Base-by-base conservation (phyloP, 2,797 vertebrate genomes). In the Enteromius unitaeniatus region DNA sequence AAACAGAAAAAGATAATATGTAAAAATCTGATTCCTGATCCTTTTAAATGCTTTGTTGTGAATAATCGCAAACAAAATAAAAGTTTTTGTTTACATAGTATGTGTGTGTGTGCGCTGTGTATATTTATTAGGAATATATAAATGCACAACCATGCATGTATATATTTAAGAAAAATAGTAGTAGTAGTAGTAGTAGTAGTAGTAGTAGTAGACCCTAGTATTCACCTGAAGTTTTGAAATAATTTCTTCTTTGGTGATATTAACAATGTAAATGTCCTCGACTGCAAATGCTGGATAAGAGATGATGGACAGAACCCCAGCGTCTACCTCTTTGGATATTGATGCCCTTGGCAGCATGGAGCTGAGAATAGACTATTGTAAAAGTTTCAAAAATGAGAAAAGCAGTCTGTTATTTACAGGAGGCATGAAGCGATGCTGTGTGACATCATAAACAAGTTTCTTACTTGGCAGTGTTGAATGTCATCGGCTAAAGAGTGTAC, bases 301-400 rank as follows among this genome's bases (percentile, higher is more conserved):
- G 92, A 99, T 95, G 92, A 99, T 96, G 72, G 97, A 96, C 65
- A 99, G 94, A 28, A 99, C 94, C 0, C 98, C 97, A 40, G 98
- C 97, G 1, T 99, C 98, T 67, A 99, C 96, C 81, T 99, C 98
- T 91, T 99, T 99, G 47, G 98, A 99, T 0, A 96, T 95, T 79
- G 98, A 99, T 0, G 98, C 98, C 88, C 97, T 93, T 5, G 98
- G 98, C n/a, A 99, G 93, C 95, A 99, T 98, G 0, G 98, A 99
- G 55, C 96, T 97, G 37, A 99, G 95, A 90, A 99, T 99, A 75
- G 97, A 99, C 98, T 99, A 31, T 31, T 11, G 28, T 42, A 53
- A 77, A 51, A 23, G 45, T 76, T 21, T 65, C 37, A 83, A 58
- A 79, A n/a, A 31, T 42, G 47, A 78, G 42, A 67, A 83, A 73